Percentiles rank a stretch among this genome's conserved stretches.
Conservation (phyloP, 1,140 invertebrate species). For the Oryctes rhinoceros region DNA sequence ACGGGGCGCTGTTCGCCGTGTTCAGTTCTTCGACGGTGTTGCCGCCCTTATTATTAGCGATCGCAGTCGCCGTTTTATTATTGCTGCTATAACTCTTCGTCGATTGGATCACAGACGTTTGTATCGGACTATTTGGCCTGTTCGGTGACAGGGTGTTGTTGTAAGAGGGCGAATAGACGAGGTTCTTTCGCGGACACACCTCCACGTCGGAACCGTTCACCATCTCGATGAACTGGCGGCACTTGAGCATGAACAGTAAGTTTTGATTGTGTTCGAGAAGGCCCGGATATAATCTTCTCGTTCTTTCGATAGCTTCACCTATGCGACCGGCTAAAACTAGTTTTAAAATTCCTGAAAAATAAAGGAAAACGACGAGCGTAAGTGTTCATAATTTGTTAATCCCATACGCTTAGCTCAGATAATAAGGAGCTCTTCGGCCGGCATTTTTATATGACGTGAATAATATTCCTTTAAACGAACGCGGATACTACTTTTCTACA, state of each 20-base stretch:
- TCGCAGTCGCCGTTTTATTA: slow-evolving; percentile 53
- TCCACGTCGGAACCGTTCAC: slow-evolving; percentile 84
- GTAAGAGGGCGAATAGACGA: slow-evolving; percentile 45
- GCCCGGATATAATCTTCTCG: slow-evolving; percentile 4
- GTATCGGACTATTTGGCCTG: slow-evolving; percentile 63
- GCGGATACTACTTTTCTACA: too few species aligned
- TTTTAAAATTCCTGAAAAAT: slow-evolving; percentile 84
- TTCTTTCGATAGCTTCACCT: slow-evolving; percentile 90
- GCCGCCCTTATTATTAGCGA: not conserved
- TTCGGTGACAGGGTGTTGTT: slow-evolving; percentile 57
- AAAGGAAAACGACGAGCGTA: not conserved
- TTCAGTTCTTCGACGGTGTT: slow-evolving; percentile 44
- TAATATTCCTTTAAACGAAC: too few species aligned
- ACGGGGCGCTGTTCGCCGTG: slow-evolving; percentile 58
- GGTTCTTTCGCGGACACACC: slow-evolving; percentile 61
- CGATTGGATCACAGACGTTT: slow-evolving; percentile 79
- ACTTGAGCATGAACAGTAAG: slow-evolving; percentile 93
- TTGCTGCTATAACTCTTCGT: slow-evolving; percentile 71
- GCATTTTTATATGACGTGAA: too few species aligned
- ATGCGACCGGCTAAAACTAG: slow-evolving; percentile 90
- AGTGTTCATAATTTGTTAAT: too few species aligned
- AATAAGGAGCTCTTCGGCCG: too few species aligned
- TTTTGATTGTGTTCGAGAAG: slow-evolving; percentile 72
- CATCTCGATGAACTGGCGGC: slow-evolving; percentile 97
- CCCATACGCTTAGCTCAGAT: too few species aligned